Conservation (phyloP, 2,888 invertebrate genomes). For the Sminthurinus aureus region DNA sequence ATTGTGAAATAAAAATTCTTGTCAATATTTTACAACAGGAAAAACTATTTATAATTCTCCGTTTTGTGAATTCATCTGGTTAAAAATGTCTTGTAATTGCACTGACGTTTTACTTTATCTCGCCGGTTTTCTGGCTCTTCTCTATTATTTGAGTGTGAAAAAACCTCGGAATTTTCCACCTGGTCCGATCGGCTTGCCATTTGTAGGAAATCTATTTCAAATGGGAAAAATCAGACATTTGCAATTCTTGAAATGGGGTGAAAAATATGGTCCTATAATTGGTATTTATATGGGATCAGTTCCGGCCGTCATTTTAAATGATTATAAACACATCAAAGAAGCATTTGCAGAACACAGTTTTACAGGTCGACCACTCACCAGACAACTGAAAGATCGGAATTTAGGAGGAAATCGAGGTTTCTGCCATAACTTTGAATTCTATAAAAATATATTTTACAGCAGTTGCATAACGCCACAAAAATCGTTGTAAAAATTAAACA, state of each 20-base stretch:
- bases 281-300: neutral
- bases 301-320: constrained; percentile 49
- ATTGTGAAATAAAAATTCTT: too few species aligned
- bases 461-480: too few species aligned
- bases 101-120: neutral
- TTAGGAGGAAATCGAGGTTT: constrained; percentile 48
- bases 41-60: too few species aligned
- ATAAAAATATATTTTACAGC: neutral
- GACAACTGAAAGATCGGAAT: constrained; percentile 39
- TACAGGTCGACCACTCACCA: constrained; percentile 44
- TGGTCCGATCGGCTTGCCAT: constrained; percentile 42
- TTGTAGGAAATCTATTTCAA: constrained; percentile 48
- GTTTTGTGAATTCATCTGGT: too few species aligned
- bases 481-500: too few species aligned
- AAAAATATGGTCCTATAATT: constrained; percentile 46
- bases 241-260: constrained; percentile 36
- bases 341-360: constrained; percentile 45
- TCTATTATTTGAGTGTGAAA: constrained; percentile 12
- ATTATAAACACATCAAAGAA: constrained; percentile 51
- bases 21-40: too few species aligned
- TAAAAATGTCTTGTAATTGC: too few species aligned
- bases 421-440: neutral
- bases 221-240: constrained; percentile 4
- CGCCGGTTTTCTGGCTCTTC: neutral
- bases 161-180: constrained; percentile 29